Percentiles rank a stretch among this genome's conserved stretches.
These are phyloP conservation scores for Xylota segnis DNA, from an alignment of 2,888 invertebrate genomes.

Conservation along the genomic window DNA sequence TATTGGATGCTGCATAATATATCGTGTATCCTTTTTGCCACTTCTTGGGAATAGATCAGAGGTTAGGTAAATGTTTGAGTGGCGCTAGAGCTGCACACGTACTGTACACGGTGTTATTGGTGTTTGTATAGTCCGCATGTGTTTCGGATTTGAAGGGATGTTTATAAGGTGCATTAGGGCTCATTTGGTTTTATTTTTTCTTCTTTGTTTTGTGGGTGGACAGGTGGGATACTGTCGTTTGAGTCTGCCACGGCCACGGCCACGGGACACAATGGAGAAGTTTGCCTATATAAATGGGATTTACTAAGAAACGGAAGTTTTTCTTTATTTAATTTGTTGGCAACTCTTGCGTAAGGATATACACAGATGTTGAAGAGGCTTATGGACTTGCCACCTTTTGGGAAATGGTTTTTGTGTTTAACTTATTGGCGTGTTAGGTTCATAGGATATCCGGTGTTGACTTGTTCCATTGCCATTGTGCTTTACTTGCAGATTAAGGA, in stretches of 20 bases:
- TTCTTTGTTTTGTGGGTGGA: background rate
- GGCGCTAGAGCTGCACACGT: constrained; percentile 36
- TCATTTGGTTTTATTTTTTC: background rate
- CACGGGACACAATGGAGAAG: too few relatives aligned
- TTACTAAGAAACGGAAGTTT: background rate
- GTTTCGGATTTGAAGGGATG: background rate
- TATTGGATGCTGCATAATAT: constrained; percentile 53
- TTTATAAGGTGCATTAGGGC: background rate
- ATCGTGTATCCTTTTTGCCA: constrained; percentile 30
- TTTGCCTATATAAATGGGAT: too few relatives aligned
- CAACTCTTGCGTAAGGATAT: background rate
- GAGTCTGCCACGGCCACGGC: too few relatives aligned
- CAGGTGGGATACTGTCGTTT: constrained; percentile 1
- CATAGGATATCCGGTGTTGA: too few relatives aligned
- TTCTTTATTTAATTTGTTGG: background rate
- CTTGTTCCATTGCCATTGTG: too few relatives aligned
- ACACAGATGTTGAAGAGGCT: too few relatives aligned
- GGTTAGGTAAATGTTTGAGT: constrained; percentile 69
- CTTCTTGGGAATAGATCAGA: constrained; percentile 47
- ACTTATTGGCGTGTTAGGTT: too few relatives aligned
- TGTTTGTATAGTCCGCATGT: constrained; percentile 20
- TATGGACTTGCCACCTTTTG: too few relatives aligned
- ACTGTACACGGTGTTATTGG: background rate
- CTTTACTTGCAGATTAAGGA: too few relatives aligned
- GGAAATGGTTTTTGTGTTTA: too few relatives aligned